Conservation (phyloP, 2,797 vertebrate genomes). For the Rhinella marina region DNA sequence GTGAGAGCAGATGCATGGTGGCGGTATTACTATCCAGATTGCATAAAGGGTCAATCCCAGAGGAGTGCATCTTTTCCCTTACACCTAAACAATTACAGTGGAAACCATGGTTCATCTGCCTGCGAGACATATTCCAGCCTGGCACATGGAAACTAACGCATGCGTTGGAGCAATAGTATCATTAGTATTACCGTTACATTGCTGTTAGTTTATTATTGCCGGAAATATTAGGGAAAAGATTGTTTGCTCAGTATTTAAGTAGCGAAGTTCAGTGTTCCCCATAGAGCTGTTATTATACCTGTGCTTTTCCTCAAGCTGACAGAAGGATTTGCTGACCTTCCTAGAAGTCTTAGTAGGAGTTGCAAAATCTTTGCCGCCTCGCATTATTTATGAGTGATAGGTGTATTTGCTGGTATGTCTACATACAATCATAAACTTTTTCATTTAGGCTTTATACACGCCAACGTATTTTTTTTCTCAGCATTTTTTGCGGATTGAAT, state of each 20-base stretch:
- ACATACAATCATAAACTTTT: neutral
- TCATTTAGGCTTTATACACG: neutral
- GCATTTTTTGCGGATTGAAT: too few species aligned
- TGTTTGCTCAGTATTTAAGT: neutral
- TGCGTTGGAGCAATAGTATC: neutral
- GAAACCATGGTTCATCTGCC: neutral
- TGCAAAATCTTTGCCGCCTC: neutral
- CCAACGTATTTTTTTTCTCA: too few species aligned
- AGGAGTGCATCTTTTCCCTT: neutral
- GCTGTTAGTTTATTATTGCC: neutral
- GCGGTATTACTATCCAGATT: neutral
- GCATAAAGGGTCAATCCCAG: conserved; percentile 1
- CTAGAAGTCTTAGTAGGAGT: neutral
- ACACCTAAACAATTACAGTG: neutral
- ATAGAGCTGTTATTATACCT: neutral
- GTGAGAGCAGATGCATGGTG: neutral
- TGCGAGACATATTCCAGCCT: neutral
- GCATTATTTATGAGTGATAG: neutral
- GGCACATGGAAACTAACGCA: neutral
- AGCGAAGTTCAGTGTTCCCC: neutral
- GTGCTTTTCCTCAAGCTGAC: neutral
- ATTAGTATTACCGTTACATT: neutral
- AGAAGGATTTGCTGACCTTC: neutral
- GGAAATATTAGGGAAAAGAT: neutral
- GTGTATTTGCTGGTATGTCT: neutral